Conservation (phyloP, 1,140 invertebrate genomes). For the Anastatus disparis region DNA sequence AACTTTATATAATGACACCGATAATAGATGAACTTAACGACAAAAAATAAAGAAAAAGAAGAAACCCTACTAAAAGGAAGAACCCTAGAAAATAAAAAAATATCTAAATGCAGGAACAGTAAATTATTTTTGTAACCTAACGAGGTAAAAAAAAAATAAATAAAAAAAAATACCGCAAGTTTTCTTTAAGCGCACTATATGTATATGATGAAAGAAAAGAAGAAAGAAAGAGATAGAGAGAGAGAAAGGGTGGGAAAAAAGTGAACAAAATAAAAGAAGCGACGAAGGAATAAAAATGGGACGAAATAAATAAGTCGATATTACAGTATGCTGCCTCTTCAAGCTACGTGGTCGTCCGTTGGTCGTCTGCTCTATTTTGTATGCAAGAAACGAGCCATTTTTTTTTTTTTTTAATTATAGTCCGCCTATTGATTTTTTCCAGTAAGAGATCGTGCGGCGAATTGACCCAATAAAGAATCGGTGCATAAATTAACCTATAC, state of each 20-base stretch:
- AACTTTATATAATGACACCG: no score
- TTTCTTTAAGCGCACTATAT: neutral
- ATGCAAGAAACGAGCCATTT: constrained; percentile 35
- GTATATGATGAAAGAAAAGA: no score
- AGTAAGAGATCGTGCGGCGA: constrained; percentile 19
- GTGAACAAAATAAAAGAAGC: no score
- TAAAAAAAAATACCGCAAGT: neutral
- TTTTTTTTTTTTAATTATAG: constrained; percentile 40
- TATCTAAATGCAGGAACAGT: neutral
- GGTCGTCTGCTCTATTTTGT: constrained; percentile 17
- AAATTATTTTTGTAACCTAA: constrained; percentile 23
- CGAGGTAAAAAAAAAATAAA: neutral
- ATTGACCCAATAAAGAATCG: constrained; percentile 38
- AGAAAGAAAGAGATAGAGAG: constrained; percentile 3
- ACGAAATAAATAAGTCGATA: constrained; percentile 34
- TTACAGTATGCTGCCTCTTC: neutral
- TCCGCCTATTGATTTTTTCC: constrained; percentile 33
- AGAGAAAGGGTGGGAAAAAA: neutral
- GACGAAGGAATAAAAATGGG: neutral
- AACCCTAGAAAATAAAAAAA: neutral
- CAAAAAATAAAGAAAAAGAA: no score
- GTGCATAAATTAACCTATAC: constrained; percentile 33
- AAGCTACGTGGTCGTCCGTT: no score
- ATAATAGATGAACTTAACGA: no score
- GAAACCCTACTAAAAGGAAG: neutral